Evolutionary conservation across 2,797 vertebrate species (phyloP), one percentile per base, ranked within the genome.

Genomic region (Synanceia verrucosa): DNA sequence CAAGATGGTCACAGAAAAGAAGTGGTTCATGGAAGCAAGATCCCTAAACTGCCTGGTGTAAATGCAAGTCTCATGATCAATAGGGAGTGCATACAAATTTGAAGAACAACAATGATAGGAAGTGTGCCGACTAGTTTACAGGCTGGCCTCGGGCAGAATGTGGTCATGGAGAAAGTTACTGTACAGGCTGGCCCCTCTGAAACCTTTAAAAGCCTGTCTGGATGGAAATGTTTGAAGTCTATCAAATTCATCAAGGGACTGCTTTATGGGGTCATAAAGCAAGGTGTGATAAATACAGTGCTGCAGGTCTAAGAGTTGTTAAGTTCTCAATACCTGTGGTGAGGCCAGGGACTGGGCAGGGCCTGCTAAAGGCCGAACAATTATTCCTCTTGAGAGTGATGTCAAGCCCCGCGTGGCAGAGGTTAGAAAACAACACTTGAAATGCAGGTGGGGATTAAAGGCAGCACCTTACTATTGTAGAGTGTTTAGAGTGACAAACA

Each of bases 211-310:
- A n/a, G 69, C 73, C 76, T 26, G 77, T 62, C 79, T 83, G 65
- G 76, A 85, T 83, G 80, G 87, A 90, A 90, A 89, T 92, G 89
- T 93, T 93, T 93, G 90, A 92, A 93, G 89, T 76, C 84, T 84
- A 85, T 89, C 86, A 91, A 91, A 91, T 88, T 92, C 90, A 91
- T 91, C 85, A 88, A 86, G 86, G 90, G 84, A 81, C 76, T 79
- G 36, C 78, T 92, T 92, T 88, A 93, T 82, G 75, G 79, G 68
- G 52, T 84, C 65, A 85, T 93, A 93, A 92, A 93, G 88, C 66
- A 82, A 74, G 84, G 70, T 67, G 82, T 79, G 86, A 90, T 93
- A 91, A 92, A 92, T 86, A 92, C 73, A 81, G 69, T 29, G 78
- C 87, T 86, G 78, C 60, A n/a, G 89, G 88, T 85, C 76, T 79